A percentile compares a stretch with the other conserved stretches of the same genome.
phyloP scores from a whole-genome alignment of 1,140 invertebrate species.

The Scaptomyza montana region DNA sequence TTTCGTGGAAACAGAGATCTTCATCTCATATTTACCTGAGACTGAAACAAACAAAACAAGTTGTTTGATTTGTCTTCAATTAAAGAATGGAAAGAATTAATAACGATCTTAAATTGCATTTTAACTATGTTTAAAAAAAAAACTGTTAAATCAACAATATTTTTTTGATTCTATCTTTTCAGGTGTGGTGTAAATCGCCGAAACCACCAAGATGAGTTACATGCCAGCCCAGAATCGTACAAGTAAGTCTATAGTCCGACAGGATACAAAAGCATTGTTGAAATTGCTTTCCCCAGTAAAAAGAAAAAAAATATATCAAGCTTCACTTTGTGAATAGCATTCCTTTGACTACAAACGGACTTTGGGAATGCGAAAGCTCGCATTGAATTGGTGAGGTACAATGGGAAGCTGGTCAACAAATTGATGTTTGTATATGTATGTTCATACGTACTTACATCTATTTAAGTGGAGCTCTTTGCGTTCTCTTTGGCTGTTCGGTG shows the following conservation, averaged over 20 bases:
- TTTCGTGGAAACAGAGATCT: not conserved
- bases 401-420: not conserved
- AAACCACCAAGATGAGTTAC: slow-evolving; percentile 90
- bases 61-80: not conserved
- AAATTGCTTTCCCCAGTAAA: not conserved
- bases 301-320: not conserved
- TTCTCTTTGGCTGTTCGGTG: not conserved
- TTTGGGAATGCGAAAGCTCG: not conserved
- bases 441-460: not conserved
- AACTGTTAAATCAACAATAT: not conserved
- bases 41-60: not conserved
- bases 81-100: too few relatives aligned
- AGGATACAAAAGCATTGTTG: not conserved
- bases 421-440: not conserved
- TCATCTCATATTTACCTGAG: not conserved
- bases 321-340: not conserved
- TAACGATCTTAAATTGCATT: too few relatives aligned
- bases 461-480: slow-evolving; percentile 5
- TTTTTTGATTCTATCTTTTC: slow-evolving; percentile 43
- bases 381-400: not conserved
- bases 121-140: not conserved
- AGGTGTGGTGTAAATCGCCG: slow-evolving; percentile 83
- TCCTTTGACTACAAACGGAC: not conserved
- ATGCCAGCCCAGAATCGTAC: slow-evolving; percentile 90
- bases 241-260: slow-evolving; percentile 88